Evolutionary conservation across 2,797 vertebrate genomes (phyloP).

Genomic region (Orientallactaga sibirica): DNA sequence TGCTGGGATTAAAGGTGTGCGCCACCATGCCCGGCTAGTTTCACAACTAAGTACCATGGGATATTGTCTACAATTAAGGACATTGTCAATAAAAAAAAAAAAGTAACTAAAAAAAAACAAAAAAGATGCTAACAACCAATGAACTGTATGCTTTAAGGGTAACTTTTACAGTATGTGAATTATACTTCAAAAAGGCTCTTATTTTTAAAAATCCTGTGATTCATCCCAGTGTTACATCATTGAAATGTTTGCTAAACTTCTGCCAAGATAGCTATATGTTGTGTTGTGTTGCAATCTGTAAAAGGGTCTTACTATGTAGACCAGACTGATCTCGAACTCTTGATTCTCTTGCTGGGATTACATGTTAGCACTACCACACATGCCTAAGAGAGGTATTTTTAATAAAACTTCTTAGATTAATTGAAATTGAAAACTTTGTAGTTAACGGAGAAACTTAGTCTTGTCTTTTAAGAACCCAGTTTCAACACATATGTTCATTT

Average conservation of each 20-base stretch:
- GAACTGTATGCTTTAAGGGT: background rate
- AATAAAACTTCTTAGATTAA: background rate
- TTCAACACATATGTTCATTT: background rate
- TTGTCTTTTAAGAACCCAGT: slow-evolving; percentile 47
- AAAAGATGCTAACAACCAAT: slow-evolving; percentile 14
- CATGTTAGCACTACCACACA: background rate
- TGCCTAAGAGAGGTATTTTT: background rate
- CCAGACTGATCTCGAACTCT: background rate
- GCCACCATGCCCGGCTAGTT: no score
- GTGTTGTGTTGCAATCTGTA: background rate
- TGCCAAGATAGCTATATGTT: background rate
- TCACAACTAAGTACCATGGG: no score
- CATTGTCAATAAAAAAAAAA: no score
- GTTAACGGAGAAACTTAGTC: background rate
- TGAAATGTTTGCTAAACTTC: slow-evolving; percentile 63
- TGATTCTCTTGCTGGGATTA: background rate
- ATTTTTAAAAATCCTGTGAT: background rate
- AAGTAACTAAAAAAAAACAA: no score
- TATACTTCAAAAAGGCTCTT: background rate
- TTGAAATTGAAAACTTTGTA: slow-evolving; percentile 60
- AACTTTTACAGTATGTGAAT: background rate
- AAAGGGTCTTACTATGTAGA: background rate
- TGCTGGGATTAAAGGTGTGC: no score
- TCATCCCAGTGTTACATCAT: background rate
- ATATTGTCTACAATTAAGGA: no score